phyloP scores from a whole-genome alignment of 2,797 vertebrate genomes.

The Oceanodroma leucorhoa region DNA sequence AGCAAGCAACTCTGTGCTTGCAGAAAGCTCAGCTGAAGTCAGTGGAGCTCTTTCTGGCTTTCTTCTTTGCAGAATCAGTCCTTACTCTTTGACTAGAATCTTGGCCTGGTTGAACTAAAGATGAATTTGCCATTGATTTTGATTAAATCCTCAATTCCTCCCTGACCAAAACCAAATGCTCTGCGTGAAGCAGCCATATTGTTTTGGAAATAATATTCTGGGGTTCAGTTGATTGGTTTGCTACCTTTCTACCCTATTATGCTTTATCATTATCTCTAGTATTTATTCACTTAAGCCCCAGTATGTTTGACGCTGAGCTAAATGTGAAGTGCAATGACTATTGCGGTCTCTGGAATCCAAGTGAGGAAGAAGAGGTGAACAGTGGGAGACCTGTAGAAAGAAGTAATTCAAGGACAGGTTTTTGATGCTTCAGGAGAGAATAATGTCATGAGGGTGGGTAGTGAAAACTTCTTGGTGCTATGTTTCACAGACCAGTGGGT shows the following conservation, averaged over 20 bases:
- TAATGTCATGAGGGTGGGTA: not conserved
- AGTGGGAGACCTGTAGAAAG: not conserved
- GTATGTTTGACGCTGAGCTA: not conserved
- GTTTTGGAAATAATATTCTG: not conserved
- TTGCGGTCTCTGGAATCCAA: not conserved
- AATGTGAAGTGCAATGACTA: not conserved
- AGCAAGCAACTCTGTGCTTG: not conserved
- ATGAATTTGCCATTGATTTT: not conserved
- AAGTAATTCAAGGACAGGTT: not conserved
- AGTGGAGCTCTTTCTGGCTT: not conserved
- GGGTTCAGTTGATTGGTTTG: not conserved
- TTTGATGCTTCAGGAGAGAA: not conserved
- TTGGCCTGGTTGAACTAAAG: not conserved
- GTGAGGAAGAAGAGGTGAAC: not conserved
- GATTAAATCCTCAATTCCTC: not conserved
- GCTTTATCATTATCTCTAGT: not conserved
- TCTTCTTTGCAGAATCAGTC: not conserved
- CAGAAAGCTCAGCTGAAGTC: not conserved
- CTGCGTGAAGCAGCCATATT: not conserved
- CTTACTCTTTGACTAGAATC: not conserved
- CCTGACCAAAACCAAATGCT: not conserved
- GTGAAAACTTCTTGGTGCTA: not conserved
- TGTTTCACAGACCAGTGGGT: not conserved
- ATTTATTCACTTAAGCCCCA: not conserved
- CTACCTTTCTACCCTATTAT: not conserved